Evolutionary conservation across 2,797 vertebrate species (phyloP), one percentile per base, ranked within the genome.

Genomic region (Rachycentron canadum): DNA sequence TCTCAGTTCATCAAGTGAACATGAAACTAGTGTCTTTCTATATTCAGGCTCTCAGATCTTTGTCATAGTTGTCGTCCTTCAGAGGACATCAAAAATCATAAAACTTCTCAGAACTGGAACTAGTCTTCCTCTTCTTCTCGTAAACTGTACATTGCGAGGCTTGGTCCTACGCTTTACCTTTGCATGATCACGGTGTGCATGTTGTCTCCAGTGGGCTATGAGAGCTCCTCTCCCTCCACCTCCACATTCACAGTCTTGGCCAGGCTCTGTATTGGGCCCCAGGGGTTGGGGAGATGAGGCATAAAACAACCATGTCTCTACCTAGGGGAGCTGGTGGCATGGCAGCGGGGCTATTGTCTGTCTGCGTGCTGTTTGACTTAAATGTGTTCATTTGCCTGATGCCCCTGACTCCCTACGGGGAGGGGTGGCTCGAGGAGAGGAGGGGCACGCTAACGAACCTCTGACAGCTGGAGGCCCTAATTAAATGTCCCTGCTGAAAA

Each of bases 401-500:
- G 91, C 92, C 90, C 89, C 91, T 66, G 85, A 87, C 91, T 94
- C 93, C 89, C 87, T 67, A 67, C 12, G 67, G 88, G 87, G 86
- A 82, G 91, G 88, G 88, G 85, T 74, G 53, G 78, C 85, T 83
- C 66, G 70, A 91, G 88, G 90, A 88, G 94, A 90, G 94, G 93
- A 90, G 93, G 94, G 92, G 94, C 88, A 69, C 83, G 76, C 93
- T 95, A 95, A 95, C 93, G 93, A 95, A 96, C 90, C 94, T 92
- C 92, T 93, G 94, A 95, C 94, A 95, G 94, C 95, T 95, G 95
- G 95, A 96, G 94, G 94, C 94, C 94, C 95, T 96, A 96, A 96
- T 96, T 96, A 96, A 96, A 94, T 91, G 94, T 95, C 95, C 95
- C 92, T 81, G 81, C 89, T 92, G 94, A 95, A 96, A 95, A 94